Conservation (phyloP, 2,113 vertebrate genomes). For the Rhinolophus ferrumequinum region DNA sequence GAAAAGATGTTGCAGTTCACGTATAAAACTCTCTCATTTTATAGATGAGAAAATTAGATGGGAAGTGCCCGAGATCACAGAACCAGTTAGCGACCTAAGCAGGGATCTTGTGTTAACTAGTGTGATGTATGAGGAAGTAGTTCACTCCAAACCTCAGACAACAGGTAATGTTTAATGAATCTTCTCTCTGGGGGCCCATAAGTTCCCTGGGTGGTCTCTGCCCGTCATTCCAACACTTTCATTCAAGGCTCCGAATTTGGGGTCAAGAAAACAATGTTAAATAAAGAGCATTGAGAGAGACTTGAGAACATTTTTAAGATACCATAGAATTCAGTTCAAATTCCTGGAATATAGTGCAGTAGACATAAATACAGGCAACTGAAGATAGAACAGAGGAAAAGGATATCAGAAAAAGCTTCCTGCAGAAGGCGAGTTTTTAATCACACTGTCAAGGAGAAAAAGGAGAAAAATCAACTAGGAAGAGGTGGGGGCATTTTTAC, state of each 20-base stretch:
- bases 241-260: not conserved
- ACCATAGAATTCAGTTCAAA: not conserved
- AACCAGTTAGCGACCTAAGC: not conserved
- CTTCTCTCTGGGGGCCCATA: not conserved
- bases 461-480: slow-evolving; percentile 25
- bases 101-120: too few relatives aligned
- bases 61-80: not conserved
- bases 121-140: not conserved
- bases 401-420: not conserved
- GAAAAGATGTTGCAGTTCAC: not conserved
- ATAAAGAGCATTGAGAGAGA: not conserved
- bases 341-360: not conserved
- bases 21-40: not conserved
- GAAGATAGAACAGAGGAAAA: not conserved
- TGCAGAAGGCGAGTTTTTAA: not conserved
- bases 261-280: not conserved
- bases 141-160: not conserved
- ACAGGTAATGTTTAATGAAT: not conserved
- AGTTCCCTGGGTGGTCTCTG: not conserved
- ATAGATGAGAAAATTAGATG: not conserved
- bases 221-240: not conserved
- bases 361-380: not conserved
- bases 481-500: not conserved
- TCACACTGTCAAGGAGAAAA: slow-evolving; percentile 44
- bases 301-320: not conserved